phyloP scores from a whole-genome alignment of 1,140 invertebrate genomes.

The Drosophila malerkotliana region DNA sequence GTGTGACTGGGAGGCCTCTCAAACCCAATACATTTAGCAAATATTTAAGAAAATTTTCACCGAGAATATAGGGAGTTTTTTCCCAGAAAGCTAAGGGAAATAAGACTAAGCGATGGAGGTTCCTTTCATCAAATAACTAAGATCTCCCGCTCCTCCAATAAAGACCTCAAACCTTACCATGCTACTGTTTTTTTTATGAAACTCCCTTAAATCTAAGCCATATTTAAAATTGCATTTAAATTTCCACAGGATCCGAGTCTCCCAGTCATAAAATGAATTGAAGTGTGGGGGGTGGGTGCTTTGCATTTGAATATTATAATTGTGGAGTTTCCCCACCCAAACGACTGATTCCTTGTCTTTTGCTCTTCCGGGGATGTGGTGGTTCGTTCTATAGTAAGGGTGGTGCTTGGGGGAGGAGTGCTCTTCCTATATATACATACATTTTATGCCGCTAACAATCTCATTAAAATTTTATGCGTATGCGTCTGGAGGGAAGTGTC shows the following conservation, averaged over 20 bases:
- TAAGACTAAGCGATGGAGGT: too few species aligned
- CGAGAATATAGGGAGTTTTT: too few species aligned
- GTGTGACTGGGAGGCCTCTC: constrained; percentile 1
- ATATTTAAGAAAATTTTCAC: too few species aligned
- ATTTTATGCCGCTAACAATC: constrained; percentile 81
- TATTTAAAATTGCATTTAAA: constrained; percentile 76
- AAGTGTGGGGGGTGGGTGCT: constrained; percentile 15
- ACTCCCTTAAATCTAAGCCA: constrained; percentile 55
- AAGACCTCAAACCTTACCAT: neutral
- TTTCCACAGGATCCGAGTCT: constrained; percentile 12
- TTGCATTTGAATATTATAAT: constrained; percentile 77
- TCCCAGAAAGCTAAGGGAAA: too few species aligned
- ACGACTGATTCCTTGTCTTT: constrained; percentile 63
- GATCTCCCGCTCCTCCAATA: neutral
- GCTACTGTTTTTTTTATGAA: constrained; percentile 23
- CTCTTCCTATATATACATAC: constrained; percentile 26
- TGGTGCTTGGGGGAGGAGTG: neutral
- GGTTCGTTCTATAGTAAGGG: neutral
- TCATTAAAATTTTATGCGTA: constrained; percentile 82
- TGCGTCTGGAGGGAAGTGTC: constrained; percentile 51
- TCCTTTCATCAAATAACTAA: too few species aligned
- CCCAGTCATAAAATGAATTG: neutral
- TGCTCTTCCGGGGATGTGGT: constrained; percentile 32
- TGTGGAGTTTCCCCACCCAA: constrained; percentile 31
- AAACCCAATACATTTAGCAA: too few species aligned